Base-by-base conservation (phyloP, 2,888 invertebrate species). In the Chrysina gloriosa region DNA sequence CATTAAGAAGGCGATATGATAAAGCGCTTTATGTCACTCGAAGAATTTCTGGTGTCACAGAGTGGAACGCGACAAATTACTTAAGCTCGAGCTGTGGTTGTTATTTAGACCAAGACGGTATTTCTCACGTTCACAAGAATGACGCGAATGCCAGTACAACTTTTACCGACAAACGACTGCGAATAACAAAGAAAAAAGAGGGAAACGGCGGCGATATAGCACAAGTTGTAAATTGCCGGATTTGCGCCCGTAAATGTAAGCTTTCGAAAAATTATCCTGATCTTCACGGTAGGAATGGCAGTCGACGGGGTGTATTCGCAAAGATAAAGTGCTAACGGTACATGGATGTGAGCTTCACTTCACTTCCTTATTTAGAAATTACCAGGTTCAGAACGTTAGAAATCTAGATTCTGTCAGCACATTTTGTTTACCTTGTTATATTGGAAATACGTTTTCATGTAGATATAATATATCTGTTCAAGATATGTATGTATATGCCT, bases 251-350 rank as follows among this genome's bases (percentile, higher is more conserved):
- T 75, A 75, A 75, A 76, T 76, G 77, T 74, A 73, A 76, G 75
- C 77, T 75, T 75, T 77, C 74, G 75, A 76, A 75, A 76, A 76
- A 77, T 77, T 75, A 76, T 77, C 75, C 75, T 68, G 68, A 65
- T 67, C 76, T 77, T 76, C 71, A 77, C 77, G 75, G 72, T 74
- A 75, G 73, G 71, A 73, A 71, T 71, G 74, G 73, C 75, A 75
- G 67, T 71, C 73, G 73, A 71, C 74, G 77, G 75, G 70, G 71
- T 73, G 74, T 69, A 72, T 70, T 68, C 69, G 56, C 65, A 45
- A 64, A 74, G 72, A 75, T 73, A 75, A 71, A 73, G 72, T 67
- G 42, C 58, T 61, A 42, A 42, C 58, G 45, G 42, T 61, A 61
- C 58, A 61, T 61, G 25, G 45, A 29, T 29, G 42, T 29, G 42